A percentile compares a stretch with the other conserved stretches of the same genome.
phyloP scores from a whole-genome alignment of 2,113 vertebrate genomes.

The Corythornis vintsioides region DNA sequence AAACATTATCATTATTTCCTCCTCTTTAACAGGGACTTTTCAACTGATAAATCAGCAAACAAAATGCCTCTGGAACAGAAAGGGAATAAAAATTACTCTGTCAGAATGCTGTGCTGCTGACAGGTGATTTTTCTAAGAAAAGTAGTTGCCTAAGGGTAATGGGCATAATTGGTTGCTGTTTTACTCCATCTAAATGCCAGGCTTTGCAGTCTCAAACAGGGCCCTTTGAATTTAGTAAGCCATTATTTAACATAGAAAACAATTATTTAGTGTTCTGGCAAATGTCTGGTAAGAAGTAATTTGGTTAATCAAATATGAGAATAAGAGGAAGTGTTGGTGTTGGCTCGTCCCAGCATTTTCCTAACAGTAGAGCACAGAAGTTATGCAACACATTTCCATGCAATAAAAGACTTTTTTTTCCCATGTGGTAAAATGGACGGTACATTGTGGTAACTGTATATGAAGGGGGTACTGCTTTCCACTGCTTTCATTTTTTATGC shows the following conservation, averaged over 20 bases:
- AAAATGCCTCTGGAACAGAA: background rate
- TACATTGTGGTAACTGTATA: background rate
- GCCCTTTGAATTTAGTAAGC: constrained; percentile 43
- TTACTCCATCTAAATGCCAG: background rate
- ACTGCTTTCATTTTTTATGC: background rate
- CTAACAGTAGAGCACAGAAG: constrained; percentile 50
- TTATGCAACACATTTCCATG: constrained; percentile 31
- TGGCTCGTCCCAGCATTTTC: constrained; percentile 50
- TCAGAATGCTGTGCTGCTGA: constrained; percentile 24
- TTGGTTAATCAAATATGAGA: constrained; percentile 61
- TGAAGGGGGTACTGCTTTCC: background rate
- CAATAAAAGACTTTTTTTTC: background rate
- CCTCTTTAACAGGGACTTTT: constrained; percentile 18
- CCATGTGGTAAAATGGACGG: background rate
- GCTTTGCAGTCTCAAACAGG: constrained; percentile 19
- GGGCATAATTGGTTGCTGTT: constrained; percentile 27
- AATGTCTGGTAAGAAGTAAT: constrained; percentile 56
- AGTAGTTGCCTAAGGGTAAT: constrained; percentile 38
- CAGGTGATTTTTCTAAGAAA: constrained; percentile 63
- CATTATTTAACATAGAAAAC: constrained; percentile 64
- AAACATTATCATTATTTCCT: background rate
- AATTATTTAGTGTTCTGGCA: constrained; percentile 64
- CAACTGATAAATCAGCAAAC: background rate
- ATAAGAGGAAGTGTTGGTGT: constrained; percentile 58
- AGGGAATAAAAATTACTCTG: constrained; percentile 27